Base-by-base conservation (phyloP, 2,888 invertebrate genomes). In the Dasypolia templi region DNA sequence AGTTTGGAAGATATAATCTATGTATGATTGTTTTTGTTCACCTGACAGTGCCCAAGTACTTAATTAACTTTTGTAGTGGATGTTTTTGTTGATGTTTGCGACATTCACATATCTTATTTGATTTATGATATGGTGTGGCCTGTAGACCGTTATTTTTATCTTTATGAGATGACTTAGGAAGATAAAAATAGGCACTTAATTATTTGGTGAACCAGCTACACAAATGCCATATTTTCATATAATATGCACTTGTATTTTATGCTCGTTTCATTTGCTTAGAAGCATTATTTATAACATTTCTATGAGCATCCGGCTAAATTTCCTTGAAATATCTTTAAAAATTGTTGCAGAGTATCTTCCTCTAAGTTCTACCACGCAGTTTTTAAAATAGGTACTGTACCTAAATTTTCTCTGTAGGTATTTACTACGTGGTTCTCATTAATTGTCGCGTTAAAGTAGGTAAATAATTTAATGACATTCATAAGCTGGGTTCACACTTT, bases 11-110 rank as follows among this genome's bases (percentile, higher is more conserved):
- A 26, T n/a, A 19, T 35, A n/a, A n/a, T 26, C 32, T 32, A 22
- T 7, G 14, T 14, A 42, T 11, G 12, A 35, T 35, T 35, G 49
- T 22, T 46, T 46, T 61, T 62, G 14, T 14, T 17, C 17, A 32
- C 0, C 9, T 22, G 9, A 32, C 22, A 6, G 9, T 46, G 44
- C 14, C 1, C 9, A 46, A 14, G 26, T 46, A n/a, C n/a, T n/a
- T n/a, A 19, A n/a, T 19, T 6, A 46, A 22, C 63, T 63, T 62
- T 11, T 51, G 17, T n/a, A 35, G 35, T 35, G 7, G 39, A 39
- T 3, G 17, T 76, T 75, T 46, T 73, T 46, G n/a, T 76, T 42
- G n/a, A 77, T 66, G 12, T 74, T 76, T 55, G 44, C 29, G 17
- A n/a, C 26, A 35, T n/a, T 11, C 35, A 14, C 35, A 26, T 55